Base-by-base conservation (phyloP, 2,113 vertebrate species). In the Alligator sinensis region DNA sequence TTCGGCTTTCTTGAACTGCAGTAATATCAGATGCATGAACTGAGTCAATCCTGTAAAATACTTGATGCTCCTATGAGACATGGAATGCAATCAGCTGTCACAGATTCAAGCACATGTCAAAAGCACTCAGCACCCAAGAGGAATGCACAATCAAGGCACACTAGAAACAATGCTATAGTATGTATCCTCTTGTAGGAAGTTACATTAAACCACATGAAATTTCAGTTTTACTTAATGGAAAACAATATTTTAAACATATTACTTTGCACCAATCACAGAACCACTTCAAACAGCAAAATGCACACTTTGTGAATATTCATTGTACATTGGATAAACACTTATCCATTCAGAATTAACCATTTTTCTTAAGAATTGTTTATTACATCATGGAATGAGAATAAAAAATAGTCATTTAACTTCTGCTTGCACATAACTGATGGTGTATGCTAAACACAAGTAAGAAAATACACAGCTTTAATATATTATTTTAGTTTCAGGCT, bases 91-190 rank as follows among this genome's bases (percentile, higher is more conserved):
- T n/a, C 63, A n/a, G 28, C 15, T 21, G 6, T 28, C 27, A 15
- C 28, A 28, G 28, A 66, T 28, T n/a, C 63, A 25, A 66, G 27
- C n/a, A 28, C 6, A 2, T 12, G 9, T 22, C 4, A 16, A 14
- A 58, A 18, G 74, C 75, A 17, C 81, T 85, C 68, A 19, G 2
- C 25, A 68, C 57, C 5, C 3, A 81, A 59, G 6, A 10, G 24
- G 34, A 24, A 74, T 30, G 15, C 38, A 74, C 21, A 22, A 24
- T 54, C 27, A 79, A 82, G 17, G 0, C 0, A 0, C 15, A 76
- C 15, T 28, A 13, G 55, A 54, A 6, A 54, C 21, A 77, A 8
- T 14, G 60, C 74, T 19, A 21, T 11, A 0, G 0, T n/a, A 68
- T 3, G 27, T 9, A 74, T 47, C 47, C 47, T 47, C 47, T 47